Evolutionary conservation across 2,113 vertebrate species (phyloP).

Genomic region (Saccopteryx bilineata): DNA sequence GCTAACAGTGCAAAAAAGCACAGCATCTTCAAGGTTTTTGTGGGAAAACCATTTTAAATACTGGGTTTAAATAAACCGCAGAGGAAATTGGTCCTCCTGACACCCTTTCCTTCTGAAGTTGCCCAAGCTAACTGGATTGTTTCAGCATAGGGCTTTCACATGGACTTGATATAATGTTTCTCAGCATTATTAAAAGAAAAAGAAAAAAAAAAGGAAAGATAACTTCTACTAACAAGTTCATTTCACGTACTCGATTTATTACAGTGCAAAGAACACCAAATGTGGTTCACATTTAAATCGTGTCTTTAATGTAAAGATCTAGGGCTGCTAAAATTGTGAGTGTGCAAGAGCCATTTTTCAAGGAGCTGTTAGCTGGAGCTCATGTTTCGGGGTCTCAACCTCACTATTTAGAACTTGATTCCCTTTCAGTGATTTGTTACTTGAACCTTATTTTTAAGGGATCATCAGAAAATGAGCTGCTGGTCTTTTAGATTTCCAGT

Average conservation of each 20-base stretch:
- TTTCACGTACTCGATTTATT: not conserved
- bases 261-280: not conserved
- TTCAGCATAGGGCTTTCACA: not conserved
- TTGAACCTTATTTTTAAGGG: constrained; percentile 20
- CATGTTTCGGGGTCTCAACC: not conserved
- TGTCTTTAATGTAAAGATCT: not conserved
- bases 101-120: not conserved
- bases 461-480: constrained; percentile 64
- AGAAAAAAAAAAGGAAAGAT: not conserved
- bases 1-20: not conserved
- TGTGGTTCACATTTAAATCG: constrained; percentile 44
- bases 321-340: not conserved
- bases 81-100: not conserved
- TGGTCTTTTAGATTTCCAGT: constrained; percentile 51
- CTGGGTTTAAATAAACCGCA: not conserved
- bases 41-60: constrained; percentile 4
- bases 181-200: not conserved
- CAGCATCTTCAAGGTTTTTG: not conserved
- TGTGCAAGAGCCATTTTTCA: not conserved
- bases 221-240: not conserved
- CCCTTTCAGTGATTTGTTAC: constrained; percentile 13
- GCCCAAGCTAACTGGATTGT: not conserved
- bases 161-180: not conserved
- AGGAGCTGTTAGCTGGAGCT: constrained; percentile 44
- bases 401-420: not conserved